Base-by-base conservation (phyloP, 1,140 invertebrate species). In the Nixonia krombeini region DNA sequence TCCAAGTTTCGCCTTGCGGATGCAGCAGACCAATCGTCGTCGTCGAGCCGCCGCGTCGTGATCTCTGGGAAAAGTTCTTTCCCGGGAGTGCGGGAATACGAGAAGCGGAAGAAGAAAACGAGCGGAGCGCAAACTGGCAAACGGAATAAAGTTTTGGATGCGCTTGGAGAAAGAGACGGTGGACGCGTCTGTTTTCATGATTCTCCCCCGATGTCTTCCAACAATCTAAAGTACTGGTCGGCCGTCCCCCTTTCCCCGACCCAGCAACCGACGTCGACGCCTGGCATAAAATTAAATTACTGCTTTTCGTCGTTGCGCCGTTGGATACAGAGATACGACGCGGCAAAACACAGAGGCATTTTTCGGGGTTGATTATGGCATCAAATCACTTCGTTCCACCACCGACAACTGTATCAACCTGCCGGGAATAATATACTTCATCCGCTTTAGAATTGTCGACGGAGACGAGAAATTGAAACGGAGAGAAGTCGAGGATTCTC, bases 241-340 rank as follows among this genome's bases (percentile, higher is more conserved):
- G 17, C n/a, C 12, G 40, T 21, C 12, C 17, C 12, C 44, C 50
- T n/a, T n/a, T n/a, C n/a, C n/a, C n/a, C n/a, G n/a, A n/a, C n/a
- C n/a, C n/a, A n/a, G n/a, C n/a, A n/a, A n/a, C 53, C 42, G 28
- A 45, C 21, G 57, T 51, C 56, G 51, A 51, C 38, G 29, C 23
- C 40, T 55, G 13, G 44, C 37, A 56, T 59, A 26, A 56, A 67
- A 67, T 67, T 67, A 59, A 67, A 67, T 67, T 67, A 67, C 56
- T 21, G 17, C 49, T 53, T 49, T 26, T 46, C n/a, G n/a, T n/a
- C n/a, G n/a, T n/a, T n/a, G n/a, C n/a, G n/a, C n/a, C n/a, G n/a
- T n/a, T n/a, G n/a, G n/a, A n/a, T n/a, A n/a, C 46, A 42, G 42
- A 18, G 40, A 42, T 35, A 29, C 45, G 23, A n/a, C n/a, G 31